A percentile compares a stretch with the other conserved stretches of the same genome.
Evolutionary conservation across 2,888 invertebrate genomes (phyloP).

Genomic region (Yponomeuta cagnagella): DNA sequence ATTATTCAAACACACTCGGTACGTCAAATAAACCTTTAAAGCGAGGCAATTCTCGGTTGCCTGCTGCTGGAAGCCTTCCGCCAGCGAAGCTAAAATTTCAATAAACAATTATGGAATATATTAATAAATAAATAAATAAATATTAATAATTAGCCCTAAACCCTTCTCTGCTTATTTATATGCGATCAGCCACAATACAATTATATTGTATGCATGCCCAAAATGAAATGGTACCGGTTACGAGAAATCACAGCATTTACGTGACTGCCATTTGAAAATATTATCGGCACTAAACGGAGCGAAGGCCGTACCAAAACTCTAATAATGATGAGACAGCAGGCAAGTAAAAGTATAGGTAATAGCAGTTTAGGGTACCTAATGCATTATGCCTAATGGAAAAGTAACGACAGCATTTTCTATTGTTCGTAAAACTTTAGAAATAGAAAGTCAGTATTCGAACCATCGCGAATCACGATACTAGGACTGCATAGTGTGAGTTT

Average conservation of each 20-base stretch:
- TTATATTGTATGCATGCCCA: not conserved
- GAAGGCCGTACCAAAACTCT: constrained; percentile 34
- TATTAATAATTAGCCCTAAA: too few relatives aligned
- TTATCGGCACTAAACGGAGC: constrained; percentile 32
- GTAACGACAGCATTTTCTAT: not conserved
- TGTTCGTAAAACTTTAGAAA: not conserved
- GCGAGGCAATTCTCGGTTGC: not conserved
- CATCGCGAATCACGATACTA: not conserved
- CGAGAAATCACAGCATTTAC: constrained; percentile 46
- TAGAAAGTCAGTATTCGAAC: not conserved
- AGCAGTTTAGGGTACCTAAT: not conserved
- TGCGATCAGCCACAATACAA: not conserved
- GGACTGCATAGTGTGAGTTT: not conserved
- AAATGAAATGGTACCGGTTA: constrained; percentile 52
- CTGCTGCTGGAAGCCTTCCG: not conserved
- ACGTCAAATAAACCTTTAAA: constrained; percentile 16
- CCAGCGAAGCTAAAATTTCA: not conserved
- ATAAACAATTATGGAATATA: not conserved
- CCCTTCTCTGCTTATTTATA: not conserved
- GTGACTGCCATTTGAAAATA: constrained; percentile 52
- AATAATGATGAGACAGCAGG: not conserved
- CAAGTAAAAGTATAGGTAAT: not conserved
- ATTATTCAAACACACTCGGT: constrained; percentile 42
- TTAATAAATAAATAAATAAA: too few relatives aligned
- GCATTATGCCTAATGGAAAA: not conserved